Evolutionary conservation across 2,888 invertebrate genomes (phyloP).

Genomic region (Argyresthia albistria): DNA sequence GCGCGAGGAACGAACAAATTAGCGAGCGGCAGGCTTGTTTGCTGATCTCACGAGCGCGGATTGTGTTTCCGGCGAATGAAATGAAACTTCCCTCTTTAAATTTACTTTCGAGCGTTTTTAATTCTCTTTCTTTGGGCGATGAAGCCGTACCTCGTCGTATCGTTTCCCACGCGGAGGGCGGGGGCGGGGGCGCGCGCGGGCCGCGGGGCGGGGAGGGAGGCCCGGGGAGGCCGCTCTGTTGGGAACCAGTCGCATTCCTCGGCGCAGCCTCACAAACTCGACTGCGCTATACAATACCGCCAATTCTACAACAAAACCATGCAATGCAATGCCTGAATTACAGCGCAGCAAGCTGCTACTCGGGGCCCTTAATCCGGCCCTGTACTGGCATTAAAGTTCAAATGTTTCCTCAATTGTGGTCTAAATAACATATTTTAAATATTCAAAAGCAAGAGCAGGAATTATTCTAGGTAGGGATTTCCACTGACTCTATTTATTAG

Average conservation of each 20-base stretch:
- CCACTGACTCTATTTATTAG: too few species aligned
- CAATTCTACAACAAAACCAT: background rate
- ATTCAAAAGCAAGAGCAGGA: too few species aligned
- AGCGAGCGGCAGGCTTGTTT: conserved; percentile 28
- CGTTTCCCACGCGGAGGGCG: conserved; percentile 25
- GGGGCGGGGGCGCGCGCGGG: conserved; percentile 6
- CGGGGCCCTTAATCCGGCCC: too few species aligned
- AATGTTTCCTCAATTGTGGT: too few species aligned
- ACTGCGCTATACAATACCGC: background rate
- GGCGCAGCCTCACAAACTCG: background rate
- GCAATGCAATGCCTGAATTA: too few species aligned
- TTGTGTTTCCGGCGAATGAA: conserved; percentile 34
- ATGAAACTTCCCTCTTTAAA: background rate
- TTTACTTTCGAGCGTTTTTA: background rate
- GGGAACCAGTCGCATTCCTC: conserved; percentile 36
- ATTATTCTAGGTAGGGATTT: too few species aligned
- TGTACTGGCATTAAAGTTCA: too few species aligned
- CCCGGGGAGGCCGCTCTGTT: conserved; percentile 16
- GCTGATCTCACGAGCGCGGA: conserved; percentile 42
- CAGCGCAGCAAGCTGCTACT: too few species aligned
- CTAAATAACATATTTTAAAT: too few species aligned
- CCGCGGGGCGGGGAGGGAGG: conserved; percentile 9
- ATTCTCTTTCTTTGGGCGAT: background rate
- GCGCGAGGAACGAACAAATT: conserved; percentile 15
- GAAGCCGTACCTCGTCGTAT: conserved; percentile 10